Base-by-base conservation (phyloP, 2,797 vertebrate genomes). In the Rhinichthys osculus region DNA sequence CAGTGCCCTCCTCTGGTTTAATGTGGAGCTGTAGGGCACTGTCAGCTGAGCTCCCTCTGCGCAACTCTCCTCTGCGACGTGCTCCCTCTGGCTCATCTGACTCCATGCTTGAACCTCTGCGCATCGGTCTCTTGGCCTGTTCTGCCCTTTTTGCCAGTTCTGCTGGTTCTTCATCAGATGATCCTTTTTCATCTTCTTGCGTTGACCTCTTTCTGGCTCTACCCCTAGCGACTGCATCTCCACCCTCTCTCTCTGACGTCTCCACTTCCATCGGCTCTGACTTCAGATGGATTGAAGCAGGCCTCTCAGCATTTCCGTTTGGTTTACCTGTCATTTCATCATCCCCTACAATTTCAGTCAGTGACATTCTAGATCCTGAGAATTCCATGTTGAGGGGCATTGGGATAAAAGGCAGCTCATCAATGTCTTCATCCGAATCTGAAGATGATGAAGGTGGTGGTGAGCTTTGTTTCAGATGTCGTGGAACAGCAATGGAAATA, bases 341-440 rank as follows among this genome's bases (percentile, higher is more conserved):
- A 0, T 96, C 96, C 0, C 95, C 97, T 88, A 95, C 96, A 89
- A 99, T 97, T 84, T 98, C 97, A 1, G 96, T 98, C 84, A 99
- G 94, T 0, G 98, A 98, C 92, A 97, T 96, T 79, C 98, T 96
- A 27, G 97, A 98, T 87, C 97, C 97, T 0, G 97, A 97, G 91
- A 99, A 99, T 89, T 99, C 98, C 82, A 97, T 95, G 91, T 97
- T 96, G 57, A 97, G 94, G 0, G 98, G 98, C 95, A 97, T 97
- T 16, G 98, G 98, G 86, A 99, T 97, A 21, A 97, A 97, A 0
- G 98, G 98, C 82, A 98, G 92, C 90, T 98, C 98, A 30, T 97
- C 97, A 52, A 99, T 94, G 71, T 99, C 98, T 0, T 99, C 98
- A 2, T 99, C 98, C 0, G 98, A 99, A 91, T 99, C 98, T 0